Base-by-base conservation (phyloP, 2,113 vertebrate species). In the Neodon shergylaensis region DNA sequence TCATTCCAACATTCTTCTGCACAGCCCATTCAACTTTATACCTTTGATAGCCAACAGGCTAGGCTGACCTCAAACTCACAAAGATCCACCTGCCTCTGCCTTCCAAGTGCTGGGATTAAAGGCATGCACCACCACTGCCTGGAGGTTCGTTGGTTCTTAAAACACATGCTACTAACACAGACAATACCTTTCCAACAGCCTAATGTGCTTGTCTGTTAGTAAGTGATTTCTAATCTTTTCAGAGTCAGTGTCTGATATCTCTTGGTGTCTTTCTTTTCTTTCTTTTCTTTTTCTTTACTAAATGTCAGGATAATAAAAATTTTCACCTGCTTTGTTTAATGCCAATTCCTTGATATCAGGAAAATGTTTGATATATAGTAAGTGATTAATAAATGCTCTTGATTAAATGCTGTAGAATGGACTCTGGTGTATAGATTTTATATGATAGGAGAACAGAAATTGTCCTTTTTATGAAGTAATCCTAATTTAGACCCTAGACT, bases 401-500 rank as follows among this genome's bases (percentile, higher is more conserved):
- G 54, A 44, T 65, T 65, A 65, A 84, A 21, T 65, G 26, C 7
- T 65, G 9, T 66, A 33, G 28, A 42, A 66, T 33, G 66, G 26
- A 66, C 39, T 44, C 4, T 33, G 2, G 28, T 47, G 28, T 66
- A 66, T 47, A 63, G n/a, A 63, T 83, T 83, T 83, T 42, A 42
- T 42, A 13, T 63, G 81, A 42, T 8, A 83, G 24, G 63, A 39
- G 42, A 63, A 26, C 47, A 83, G 49, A 93, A n/a, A 91, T 86
- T 72, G 65, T 13, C 52, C 61, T 87, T 86, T 85, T 68, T 82
- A 22, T 74, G 63, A 81, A 84, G 28, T 91, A 77, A 94, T 88
- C 81, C 28, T 96, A 93, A 95, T 95, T 91, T 97, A 95, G 65
- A 36, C 76, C 70, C 63, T 61, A 52, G 82, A 95, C 68, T 92